Evolutionary conservation across 2,888 invertebrate genomes (phyloP).

Genomic region (Lucinisca nassula): DNA sequence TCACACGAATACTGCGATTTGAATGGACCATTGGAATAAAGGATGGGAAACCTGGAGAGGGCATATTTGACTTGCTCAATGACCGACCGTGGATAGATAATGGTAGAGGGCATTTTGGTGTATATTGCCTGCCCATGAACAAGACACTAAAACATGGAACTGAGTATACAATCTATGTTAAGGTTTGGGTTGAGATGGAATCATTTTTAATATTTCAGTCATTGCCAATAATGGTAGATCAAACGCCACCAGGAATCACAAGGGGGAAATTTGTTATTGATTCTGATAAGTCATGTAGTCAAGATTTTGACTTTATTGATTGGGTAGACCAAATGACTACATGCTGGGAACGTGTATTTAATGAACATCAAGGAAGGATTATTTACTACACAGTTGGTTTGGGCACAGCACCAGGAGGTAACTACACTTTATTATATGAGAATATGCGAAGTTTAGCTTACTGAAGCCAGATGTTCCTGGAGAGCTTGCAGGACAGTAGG

Average conservation of each 20-base stretch:
- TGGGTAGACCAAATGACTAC: constrained; percentile 42
- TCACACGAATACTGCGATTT: constrained; percentile 32
- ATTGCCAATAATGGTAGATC: constrained; percentile 55
- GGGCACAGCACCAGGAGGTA: constrained; percentile 57
- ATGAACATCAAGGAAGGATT: constrained; percentile 47
- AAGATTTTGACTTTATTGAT: constrained; percentile 59
- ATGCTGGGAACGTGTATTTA: constrained; percentile 65
- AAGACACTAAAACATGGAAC: constrained; percentile 32
- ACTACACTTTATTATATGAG: background rate
- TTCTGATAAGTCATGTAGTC: constrained; percentile 35
- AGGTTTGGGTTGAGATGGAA: constrained; percentile 61
- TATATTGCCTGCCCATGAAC: constrained; percentile 54
- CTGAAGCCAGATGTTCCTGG: no score
- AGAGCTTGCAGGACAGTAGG: no score
- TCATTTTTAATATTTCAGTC: constrained; percentile 49
- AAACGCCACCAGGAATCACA: constrained; percentile 53
- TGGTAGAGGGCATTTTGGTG: constrained; percentile 20
- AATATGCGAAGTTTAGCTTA: no score
- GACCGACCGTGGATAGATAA: constrained; percentile 64
- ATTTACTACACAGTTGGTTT: constrained; percentile 41
- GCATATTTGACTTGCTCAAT: constrained; percentile 41
- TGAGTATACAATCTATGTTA: constrained; percentile 62
- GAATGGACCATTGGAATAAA: constrained; percentile 69
- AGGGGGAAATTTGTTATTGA: constrained; percentile 62
- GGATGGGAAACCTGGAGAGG: constrained; percentile 42